Conservation (phyloP, 2,113 vertebrate species). For the Sclerurus mexicanus region DNA sequence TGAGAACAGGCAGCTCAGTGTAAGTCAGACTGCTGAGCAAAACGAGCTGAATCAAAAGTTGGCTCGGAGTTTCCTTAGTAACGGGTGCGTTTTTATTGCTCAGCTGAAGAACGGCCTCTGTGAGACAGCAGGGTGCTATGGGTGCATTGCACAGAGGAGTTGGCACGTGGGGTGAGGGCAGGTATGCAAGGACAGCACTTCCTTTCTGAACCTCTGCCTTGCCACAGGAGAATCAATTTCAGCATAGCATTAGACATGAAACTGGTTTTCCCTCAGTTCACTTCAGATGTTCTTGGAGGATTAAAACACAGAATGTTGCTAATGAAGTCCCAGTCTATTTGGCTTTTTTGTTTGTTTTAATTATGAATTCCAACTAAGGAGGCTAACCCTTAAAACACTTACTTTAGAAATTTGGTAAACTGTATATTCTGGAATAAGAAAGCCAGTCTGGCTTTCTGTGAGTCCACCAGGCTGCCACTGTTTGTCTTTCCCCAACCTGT, state of each 20-base stretch:
- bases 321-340: background rate
- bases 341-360: background rate
- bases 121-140: background rate
- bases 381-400: background rate
- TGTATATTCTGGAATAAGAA: background rate
- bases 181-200: constrained; percentile 45
- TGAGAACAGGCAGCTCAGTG: constrained; percentile 21
- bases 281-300: background rate
- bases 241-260: background rate
- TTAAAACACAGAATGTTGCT: constrained; percentile 1
- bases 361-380: background rate
- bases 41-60: background rate
- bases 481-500: background rate
- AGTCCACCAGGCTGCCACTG: background rate
- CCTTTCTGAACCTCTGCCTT: constrained; percentile 37
- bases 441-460: background rate
- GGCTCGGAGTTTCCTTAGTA: constrained; percentile 71
- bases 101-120: constrained; percentile 26
- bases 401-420: background rate
- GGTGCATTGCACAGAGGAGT: constrained; percentile 46
- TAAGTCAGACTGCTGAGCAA: background rate
- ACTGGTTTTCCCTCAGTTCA: constrained; percentile 33
- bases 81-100: background rate
- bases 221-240: constrained; percentile 43
- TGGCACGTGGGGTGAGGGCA: constrained; percentile 45